A percentile compares a stretch with the other conserved stretches of the same genome.
Evolutionary conservation across 2,113 vertebrate species (phyloP).

Genomic region (Hippocampus barbouri): DNA sequence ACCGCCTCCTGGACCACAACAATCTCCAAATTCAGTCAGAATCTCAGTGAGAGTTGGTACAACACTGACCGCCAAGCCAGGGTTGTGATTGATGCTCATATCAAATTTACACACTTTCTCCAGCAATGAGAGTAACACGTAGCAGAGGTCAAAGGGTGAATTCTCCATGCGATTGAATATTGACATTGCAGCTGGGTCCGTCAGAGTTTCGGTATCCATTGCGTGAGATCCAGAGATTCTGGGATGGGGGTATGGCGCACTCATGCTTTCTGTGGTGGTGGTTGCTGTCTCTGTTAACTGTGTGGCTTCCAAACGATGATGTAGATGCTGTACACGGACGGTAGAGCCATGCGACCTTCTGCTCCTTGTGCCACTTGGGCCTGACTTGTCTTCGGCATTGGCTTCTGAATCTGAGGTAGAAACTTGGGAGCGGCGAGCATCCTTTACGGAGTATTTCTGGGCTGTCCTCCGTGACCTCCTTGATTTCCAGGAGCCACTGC

Average conservation of each 20-base stretch:
- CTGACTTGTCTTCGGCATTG: slow-evolving; percentile 80
- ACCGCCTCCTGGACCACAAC: slow-evolving; percentile 62
- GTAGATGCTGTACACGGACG: slow-evolving; percentile 64
- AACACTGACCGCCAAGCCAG: slow-evolving; percentile 81
- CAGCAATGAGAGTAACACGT: slow-evolving; percentile 85
- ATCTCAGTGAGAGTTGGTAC: slow-evolving; percentile 90
- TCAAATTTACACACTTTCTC: slow-evolving; percentile 96
- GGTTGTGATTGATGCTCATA: slow-evolving; percentile 83
- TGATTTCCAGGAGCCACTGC: slow-evolving; percentile 74
- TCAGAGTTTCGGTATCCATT: slow-evolving; percentile 67
- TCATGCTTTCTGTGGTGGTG: slow-evolving; percentile 60
- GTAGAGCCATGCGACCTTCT: slow-evolving; percentile 74
- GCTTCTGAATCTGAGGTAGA: slow-evolving; percentile 93
- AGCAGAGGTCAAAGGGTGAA: slow-evolving; percentile 91
- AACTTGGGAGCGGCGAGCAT: slow-evolving; percentile 83
- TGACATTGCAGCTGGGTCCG: slow-evolving; percentile 74
- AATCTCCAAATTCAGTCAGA: slow-evolving; percentile 85
- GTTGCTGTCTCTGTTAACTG: slow-evolving; percentile 32
- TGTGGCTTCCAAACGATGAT: slow-evolving; percentile 55
- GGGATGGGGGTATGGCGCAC: slow-evolving; percentile 56
- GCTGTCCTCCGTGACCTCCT: slow-evolving; percentile 74
- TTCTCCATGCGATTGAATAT: slow-evolving; percentile 79
- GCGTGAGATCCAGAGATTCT: slow-evolving; percentile 52
- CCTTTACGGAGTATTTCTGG: slow-evolving; percentile 83
- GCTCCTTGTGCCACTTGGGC: slow-evolving; percentile 53